A percentile compares a stretch with the other conserved stretches of the same genome.
phyloP scores from a whole-genome alignment of 2,797 vertebrate species.

The Discoglossus pictus region DNA sequence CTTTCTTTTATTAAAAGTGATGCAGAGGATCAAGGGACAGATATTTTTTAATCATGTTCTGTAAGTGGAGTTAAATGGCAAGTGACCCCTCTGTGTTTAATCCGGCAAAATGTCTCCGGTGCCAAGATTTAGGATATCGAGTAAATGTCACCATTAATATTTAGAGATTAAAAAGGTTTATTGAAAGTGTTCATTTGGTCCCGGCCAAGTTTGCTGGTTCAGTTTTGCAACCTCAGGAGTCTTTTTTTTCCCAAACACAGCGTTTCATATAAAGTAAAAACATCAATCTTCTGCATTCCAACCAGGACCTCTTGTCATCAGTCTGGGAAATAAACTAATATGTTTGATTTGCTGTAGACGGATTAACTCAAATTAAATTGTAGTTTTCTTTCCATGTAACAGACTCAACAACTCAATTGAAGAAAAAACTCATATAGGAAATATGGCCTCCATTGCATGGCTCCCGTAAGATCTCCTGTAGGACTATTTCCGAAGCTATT shows the following conservation, averaged over 20 bases:
- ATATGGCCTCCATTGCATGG: too few species aligned
- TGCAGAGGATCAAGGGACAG: constrained; percentile 3
- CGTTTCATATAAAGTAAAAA: not conserved
- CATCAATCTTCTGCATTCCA: not conserved
- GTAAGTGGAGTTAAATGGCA: constrained; percentile 1
- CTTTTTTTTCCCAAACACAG: constrained; percentile 12
- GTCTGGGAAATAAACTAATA: constrained; percentile 3
- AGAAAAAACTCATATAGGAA: too few species aligned
- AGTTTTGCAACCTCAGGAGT: too few species aligned
- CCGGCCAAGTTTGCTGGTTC: too few species aligned
- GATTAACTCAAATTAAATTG: not conserved
- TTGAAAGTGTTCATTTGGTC: too few species aligned
- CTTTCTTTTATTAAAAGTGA: constrained; percentile 16
- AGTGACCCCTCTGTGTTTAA: not conserved
- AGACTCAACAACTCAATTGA: too few species aligned
- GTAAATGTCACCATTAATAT: constrained; percentile 18
- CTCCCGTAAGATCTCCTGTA: too few species aligned
- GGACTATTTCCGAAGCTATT: too few species aligned
- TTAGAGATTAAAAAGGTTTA: not conserved
- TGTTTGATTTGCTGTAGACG: not conserved
- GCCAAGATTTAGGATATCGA: not conserved
- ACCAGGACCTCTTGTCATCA: not conserved
- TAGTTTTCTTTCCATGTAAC: too few species aligned
- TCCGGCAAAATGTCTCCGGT: not conserved
- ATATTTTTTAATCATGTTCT: constrained; percentile 17